Conservation (phyloP, 2,113 vertebrate genomes). For the Malurus melanocephalus region DNA sequence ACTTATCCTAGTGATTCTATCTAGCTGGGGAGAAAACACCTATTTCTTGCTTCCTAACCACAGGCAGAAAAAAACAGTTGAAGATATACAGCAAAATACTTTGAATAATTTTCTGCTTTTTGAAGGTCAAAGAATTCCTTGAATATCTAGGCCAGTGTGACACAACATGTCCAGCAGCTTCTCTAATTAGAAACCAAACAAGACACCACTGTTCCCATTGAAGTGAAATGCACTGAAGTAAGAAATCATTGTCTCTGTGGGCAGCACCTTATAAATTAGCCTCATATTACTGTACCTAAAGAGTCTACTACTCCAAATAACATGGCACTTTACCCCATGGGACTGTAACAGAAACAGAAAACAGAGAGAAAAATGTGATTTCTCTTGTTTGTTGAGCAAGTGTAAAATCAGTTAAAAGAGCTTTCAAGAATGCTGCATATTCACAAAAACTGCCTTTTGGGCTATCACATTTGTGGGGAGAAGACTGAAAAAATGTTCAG, state of each 20-base stretch:
- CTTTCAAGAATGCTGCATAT: background rate
- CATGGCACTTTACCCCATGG: background rate
- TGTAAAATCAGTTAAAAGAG: slow-evolving; percentile 3
- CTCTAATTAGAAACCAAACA: slow-evolving; percentile 12
- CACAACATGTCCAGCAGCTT: background rate
- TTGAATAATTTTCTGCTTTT: slow-evolving; percentile 22
- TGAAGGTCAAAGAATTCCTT: slow-evolving; percentile 22
- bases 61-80: background rate
- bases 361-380: background rate
- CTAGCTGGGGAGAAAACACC: background rate
- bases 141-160: background rate
- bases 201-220: background rate
- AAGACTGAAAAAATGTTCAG: background rate
- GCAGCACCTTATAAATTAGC: slow-evolving; percentile 22
- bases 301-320: slow-evolving; percentile 4
- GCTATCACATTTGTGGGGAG: background rate
- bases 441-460: background rate
- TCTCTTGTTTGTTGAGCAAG: slow-evolving; percentile 8
- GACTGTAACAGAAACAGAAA: background rate
- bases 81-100: background rate
- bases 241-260: background rate
- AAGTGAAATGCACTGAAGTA: background rate
- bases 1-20: background rate
- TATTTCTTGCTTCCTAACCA: background rate
- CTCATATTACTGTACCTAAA: background rate